A percentile compares a stretch with the other conserved stretches of the same genome.
Evolutionary conservation across 1,140 invertebrate genomes (phyloP).

Genomic region (Lineus longissimus): DNA sequence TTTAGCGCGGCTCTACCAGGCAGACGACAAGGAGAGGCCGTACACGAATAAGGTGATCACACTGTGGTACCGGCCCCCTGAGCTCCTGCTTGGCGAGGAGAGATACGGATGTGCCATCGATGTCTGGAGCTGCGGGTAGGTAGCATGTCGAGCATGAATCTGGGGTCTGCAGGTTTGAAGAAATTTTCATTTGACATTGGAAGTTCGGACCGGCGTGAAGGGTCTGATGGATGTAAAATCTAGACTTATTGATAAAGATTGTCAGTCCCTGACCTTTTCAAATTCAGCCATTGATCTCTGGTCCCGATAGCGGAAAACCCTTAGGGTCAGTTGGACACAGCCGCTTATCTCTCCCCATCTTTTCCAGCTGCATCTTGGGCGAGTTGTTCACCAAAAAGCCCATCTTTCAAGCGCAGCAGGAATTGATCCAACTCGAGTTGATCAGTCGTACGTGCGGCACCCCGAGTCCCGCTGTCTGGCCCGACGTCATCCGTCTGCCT

Average conservation of each 20-base stretch:
- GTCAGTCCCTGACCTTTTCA: no score
- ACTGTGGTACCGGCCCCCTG: constrained; percentile 97
- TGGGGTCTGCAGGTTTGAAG: not conserved
- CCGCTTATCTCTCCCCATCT: no score
- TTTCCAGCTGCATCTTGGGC: constrained; percentile 86
- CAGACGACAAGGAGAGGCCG: constrained; percentile 88
- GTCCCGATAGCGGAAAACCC: no score
- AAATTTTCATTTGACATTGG: no score
- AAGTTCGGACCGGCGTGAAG: no score
- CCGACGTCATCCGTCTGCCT: constrained; percentile 90
- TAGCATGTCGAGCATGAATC: not conserved
- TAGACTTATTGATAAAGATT: no score
- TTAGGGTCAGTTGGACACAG: no score
- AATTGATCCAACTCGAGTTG: constrained; percentile 89
- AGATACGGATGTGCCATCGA: constrained; percentile 97
- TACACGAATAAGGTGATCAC: constrained; percentile 99
- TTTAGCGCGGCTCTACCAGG: constrained; percentile 90
- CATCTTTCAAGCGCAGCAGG: constrained; percentile 91
- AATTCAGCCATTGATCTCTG: no score
- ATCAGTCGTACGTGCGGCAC: constrained; percentile 95
- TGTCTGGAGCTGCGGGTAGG: constrained; percentile 95
- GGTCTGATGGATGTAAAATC: no score
- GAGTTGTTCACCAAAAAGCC: constrained; percentile 96
- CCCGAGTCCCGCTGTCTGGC: constrained; percentile 95
- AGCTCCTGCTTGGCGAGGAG: constrained; percentile 94